Evolutionary conservation across 1,140 invertebrate species (phyloP).

Genomic region (Heliconius hewitsoni): DNA sequence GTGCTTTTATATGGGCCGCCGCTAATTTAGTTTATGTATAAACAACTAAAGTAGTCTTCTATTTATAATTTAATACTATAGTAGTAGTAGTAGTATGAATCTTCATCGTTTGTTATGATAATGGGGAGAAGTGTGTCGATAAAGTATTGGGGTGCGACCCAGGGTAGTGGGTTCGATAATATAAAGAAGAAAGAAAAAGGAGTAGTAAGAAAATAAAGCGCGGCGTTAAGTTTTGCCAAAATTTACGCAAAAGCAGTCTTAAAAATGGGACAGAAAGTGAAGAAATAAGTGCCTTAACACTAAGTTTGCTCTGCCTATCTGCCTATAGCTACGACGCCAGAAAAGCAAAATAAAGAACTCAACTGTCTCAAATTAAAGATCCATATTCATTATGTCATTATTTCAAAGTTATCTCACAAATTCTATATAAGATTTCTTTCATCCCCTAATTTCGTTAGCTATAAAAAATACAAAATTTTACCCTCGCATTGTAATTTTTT

Average conservation of each 20-base stretch:
- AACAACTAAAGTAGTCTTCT: constrained; percentile 9
- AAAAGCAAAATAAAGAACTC: too few species aligned
- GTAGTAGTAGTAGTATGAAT: neutral
- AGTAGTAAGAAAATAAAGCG: neutral
- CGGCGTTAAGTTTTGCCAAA: neutral
- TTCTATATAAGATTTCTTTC: constrained; percentile 6
- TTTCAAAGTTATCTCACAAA: neutral
- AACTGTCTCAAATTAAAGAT: neutral
- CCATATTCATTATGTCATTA: constrained; percentile 1
- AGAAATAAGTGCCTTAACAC: too few species aligned
- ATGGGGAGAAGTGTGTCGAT: neutral
- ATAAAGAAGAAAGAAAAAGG: too few species aligned
- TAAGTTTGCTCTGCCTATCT: too few species aligned
- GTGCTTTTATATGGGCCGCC: constrained; percentile 11
- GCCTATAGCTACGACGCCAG: too few species aligned
- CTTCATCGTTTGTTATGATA: neutral
- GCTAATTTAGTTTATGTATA: constrained; percentile 11
- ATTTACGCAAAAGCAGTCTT: too few species aligned
- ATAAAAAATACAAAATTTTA: constrained; percentile 10
- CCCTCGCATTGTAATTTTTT: constrained; percentile 12
- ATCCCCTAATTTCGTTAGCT: constrained; percentile 10
- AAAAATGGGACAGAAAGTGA: too few species aligned
- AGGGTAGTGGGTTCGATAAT: too few species aligned
- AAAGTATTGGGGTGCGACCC: too few species aligned
- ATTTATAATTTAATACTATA: constrained; percentile 1